Base-by-base conservation (phyloP, 2,113 vertebrate genomes). In the Poecile atricapillus region DNA sequence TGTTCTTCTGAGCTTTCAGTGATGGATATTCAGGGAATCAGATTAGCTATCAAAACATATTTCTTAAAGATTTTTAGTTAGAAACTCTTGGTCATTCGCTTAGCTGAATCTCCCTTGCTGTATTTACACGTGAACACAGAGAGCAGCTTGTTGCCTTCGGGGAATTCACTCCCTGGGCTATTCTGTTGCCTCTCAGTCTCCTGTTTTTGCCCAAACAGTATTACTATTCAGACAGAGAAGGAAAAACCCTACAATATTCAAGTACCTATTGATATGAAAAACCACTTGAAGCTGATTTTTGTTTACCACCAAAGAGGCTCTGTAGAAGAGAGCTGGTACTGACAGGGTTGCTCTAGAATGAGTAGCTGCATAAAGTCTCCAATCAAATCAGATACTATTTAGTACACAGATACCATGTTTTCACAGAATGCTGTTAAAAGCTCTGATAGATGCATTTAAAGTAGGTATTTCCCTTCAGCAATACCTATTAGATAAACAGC, bases 141-240 rank as follows among this genome's bases (percentile, higher is more conserved):
- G 50, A 62, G 20, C 0, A 0, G 7, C 46, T 70, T 21, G 0
- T 46, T 65, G 43, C 65, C 46, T 62, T 68, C n/a, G 9, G 62
- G 24, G 14, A 87, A 79, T 37, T 71, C 49, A 44, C 15, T 65
- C 7, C 75, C 23, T 52, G 7, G 7, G 31, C 28, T 65, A 0
- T 30, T 65, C 44, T 55, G 31, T n/a, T 80, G 18, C 17, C 6
- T 47, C 53, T 79, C 62, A 19, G 53, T 16, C 33, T 67, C 52
- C 70, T 85, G n/a, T 44, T 70, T 67, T 76, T 44, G 20, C 44
- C 70, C 65, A 27, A 63, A 47, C 19, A n/a, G 16, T 22, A 52
- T 76, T 74, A n/a, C 49, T 49, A 63, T 87, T 85, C 59, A 76
- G 65, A 41, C 15, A 73, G 59, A 82, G 49, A 74, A 65, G 25